phyloP scores from a whole-genome alignment of 2,888 invertebrate species.

The Acanthosoma haemorrhoidale region DNA sequence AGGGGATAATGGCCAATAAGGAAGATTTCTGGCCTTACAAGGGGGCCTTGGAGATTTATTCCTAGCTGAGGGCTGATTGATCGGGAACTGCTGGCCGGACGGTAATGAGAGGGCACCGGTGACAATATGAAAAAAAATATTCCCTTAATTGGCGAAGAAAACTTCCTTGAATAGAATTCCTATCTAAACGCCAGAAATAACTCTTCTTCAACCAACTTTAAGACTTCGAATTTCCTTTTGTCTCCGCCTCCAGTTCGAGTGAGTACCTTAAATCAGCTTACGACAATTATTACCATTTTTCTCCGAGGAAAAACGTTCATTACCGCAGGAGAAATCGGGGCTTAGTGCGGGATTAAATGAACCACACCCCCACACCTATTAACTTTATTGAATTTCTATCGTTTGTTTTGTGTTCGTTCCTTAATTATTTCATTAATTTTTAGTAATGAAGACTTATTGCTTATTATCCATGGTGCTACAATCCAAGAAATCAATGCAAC shows the following conservation, averaged over 20 bases:
- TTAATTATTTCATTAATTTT: no score
- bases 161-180: not conserved
- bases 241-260: not conserved
- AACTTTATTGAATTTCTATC: no score
- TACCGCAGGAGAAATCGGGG: not conserved
- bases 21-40: no score
- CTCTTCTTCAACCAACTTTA: slow-evolving; percentile 5
- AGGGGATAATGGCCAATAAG: no score
- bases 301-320: not conserved
- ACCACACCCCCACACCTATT: not conserved
- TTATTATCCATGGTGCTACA: no score
- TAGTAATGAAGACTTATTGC: no score
- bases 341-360: not conserved
- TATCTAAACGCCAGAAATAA: not conserved
- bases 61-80: not conserved
- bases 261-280: slow-evolving; percentile 4
- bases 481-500: no score
- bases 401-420: no score
- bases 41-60: not conserved
- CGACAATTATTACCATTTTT: slow-evolving; percentile 3
- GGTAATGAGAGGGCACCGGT: not conserved
- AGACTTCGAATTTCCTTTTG: slow-evolving; percentile 7
- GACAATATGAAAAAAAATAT: slow-evolving; percentile 12
- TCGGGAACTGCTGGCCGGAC: not conserved
- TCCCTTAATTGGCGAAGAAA: slow-evolving; percentile 8